Evolutionary conservation across 1,140 invertebrate species (phyloP).

Genomic region (Drosophila funebris): DNA sequence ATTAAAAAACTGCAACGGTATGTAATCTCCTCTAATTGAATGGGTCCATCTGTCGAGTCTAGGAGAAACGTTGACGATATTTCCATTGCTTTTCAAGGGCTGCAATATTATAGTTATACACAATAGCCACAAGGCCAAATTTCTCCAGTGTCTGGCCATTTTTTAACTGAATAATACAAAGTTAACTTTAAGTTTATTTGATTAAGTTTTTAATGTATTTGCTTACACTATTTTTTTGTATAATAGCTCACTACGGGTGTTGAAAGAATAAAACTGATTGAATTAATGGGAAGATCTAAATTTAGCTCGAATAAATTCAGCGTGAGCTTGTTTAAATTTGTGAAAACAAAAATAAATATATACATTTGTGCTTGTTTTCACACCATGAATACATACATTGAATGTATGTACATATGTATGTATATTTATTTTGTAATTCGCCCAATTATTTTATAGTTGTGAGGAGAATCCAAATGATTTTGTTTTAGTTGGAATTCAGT

Average conservation of each 20-base stretch:
- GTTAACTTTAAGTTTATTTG: neutral
- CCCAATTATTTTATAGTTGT: too few relatives aligned
- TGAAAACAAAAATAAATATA: neutral
- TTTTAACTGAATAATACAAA: neutral
- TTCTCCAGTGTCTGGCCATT: slow-evolving; percentile 1
- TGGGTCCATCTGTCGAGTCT: neutral
- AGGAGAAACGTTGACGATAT: neutral
- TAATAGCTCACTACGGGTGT: neutral
- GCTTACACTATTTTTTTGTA: neutral
- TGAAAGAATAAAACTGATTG: neutral
- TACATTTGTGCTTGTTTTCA: neutral
- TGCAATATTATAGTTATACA: neutral
- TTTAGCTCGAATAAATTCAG: slow-evolving; percentile 15
- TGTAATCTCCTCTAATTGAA: slow-evolving; percentile 42
- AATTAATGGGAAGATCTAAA: slow-evolving; percentile 12
- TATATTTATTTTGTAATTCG: neutral
- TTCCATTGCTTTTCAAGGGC: neutral
- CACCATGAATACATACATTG: neutral
- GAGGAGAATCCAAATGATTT: too few relatives aligned
- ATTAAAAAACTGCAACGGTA: slow-evolving; percentile 59
- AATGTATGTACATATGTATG: neutral
- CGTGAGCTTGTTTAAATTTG: slow-evolving; percentile 1
- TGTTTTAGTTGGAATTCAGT: too few relatives aligned
- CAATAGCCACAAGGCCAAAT: neutral
- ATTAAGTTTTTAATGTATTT: neutral